Conservation (phyloP, 2,888 invertebrate species). For the Digitonthophagus gazella region DNA sequence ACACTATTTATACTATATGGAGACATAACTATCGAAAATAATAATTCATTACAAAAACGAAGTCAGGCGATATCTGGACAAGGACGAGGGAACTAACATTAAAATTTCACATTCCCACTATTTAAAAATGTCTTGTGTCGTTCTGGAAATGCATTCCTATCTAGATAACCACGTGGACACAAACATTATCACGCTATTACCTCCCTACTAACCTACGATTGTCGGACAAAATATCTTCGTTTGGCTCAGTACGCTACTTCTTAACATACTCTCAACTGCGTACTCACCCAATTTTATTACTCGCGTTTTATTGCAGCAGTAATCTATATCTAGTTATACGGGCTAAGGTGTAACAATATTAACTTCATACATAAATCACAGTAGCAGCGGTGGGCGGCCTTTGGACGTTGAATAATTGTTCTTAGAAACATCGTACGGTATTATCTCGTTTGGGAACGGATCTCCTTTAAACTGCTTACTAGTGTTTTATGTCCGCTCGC, state of each 20-base stretch:
- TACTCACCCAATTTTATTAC: neutral
- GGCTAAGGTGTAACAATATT: neutral
- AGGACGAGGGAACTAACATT: too few relatives aligned
- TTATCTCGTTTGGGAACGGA: neutral
- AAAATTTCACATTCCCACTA: neutral
- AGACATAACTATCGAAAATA: too few relatives aligned
- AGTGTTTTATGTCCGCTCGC: neutral
- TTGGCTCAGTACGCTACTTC: neutral
- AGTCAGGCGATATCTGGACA: neutral
- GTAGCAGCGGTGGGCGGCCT: neutral
- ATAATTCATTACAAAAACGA: neutral
- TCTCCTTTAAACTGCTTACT: neutral
- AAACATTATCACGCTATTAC: neutral
- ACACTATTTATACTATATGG: too few relatives aligned
- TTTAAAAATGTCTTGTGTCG: neutral
- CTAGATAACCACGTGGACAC: neutral
- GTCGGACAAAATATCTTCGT: neutral
- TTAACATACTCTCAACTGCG: neutral
- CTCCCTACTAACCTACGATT: neutral
- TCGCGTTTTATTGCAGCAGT: neutral
- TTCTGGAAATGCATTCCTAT: neutral
- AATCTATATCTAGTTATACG: neutral
- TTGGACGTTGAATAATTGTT: neutral
- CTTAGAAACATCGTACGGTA: neutral
- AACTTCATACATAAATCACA: neutral